These are phyloP conservation scores for Sussaba pulchella DNA, from an alignment of 2,888 invertebrate genomes.

Conservation along the genomic window DNA sequence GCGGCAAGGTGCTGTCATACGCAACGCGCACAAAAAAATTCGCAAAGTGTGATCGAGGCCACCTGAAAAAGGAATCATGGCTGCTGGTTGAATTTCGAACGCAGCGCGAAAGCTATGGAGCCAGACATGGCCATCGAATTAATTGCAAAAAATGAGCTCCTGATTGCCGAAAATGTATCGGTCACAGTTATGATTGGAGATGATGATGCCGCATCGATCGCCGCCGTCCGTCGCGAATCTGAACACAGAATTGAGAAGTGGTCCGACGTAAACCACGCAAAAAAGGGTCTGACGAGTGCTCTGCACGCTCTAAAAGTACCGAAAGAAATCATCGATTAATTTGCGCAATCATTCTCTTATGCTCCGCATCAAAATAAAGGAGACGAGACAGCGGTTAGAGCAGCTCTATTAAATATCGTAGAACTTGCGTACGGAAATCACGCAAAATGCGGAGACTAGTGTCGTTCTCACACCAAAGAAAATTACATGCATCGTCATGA, in stretches of 20 bases:
- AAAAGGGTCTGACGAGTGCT: constrained; percentile 12
- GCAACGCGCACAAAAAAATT: constrained; percentile 62
- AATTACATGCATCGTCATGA: not conserved
- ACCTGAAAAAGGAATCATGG: constrained; percentile 63
- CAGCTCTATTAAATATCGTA: constrained; percentile 62
- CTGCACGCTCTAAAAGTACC: constrained; percentile 9
- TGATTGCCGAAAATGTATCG: not conserved
- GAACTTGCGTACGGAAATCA: constrained; percentile 67
- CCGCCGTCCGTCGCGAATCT: constrained; percentile 58
- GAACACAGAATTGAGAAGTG: constrained; percentile 54
- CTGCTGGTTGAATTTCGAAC: constrained; percentile 59
- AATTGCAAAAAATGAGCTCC: not conserved
- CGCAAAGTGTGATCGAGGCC: constrained; percentile 63
- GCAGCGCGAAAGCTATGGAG: constrained; percentile 73
- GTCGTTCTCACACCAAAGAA: constrained; percentile 14
- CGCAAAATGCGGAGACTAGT: constrained; percentile 66
- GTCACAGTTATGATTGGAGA: constrained; percentile 67
- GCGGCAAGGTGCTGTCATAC: constrained; percentile 66
- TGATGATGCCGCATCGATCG: constrained; percentile 67
- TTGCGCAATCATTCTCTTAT: constrained; percentile 65
- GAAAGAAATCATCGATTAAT: constrained; percentile 53
- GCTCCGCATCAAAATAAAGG: constrained; percentile 56
- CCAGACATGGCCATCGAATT: constrained; percentile 64
- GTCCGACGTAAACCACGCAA: constrained; percentile 43
- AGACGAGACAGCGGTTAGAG: constrained; percentile 34